Base-by-base conservation (phyloP, 2,797 vertebrate genomes). In the Erethizon dorsatum region DNA sequence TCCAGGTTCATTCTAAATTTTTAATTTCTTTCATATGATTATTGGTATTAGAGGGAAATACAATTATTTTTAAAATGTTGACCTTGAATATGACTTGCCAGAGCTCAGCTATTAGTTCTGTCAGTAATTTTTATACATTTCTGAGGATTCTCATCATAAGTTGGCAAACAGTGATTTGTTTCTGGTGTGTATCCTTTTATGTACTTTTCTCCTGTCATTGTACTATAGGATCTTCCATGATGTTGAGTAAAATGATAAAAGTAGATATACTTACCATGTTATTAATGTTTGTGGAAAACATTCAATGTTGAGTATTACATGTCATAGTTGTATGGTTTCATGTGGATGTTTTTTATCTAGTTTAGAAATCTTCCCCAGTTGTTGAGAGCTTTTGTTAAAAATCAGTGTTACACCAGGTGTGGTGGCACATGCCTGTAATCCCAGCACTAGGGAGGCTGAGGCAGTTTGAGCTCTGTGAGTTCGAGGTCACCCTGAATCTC, bases 1-100 rank as follows among this genome's bases (percentile, higher is more conserved):
- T 22, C 56, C 8, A 41, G n/a, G n/a, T 45, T 65, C 50, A n/a
- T 67, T 69, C 37, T 61, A 61, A 78, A 59, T 26, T 90, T 79
- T 96, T 47, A 69, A 59, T 69, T 59, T 93, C 37, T 83, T 78
- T 63, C 61, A 26, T 79, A 26, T 96, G 47, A 59, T 69, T 22
- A 41, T 83, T 91, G 57, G 52, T 61, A 20, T 91, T 91, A 37
- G 5, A 83, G 52, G 45, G 45, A 94, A 83, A 59, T 90, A 67
- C 3, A 83, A 45, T 50, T 65, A 67, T 22, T 84, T 71, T 63
- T 84, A 63, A 54, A 20, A 47, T 63, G 22, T 71, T 90, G 56
- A 79, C 54, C 63, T 85, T 73, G n/a, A 67, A 45, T 88, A 0
- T 18, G 41, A 45, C 20, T n/a, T 90, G 69, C 20, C 17, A 57